Evolutionary conservation across 2,888 invertebrate species (phyloP), one percentile per base, ranked within the genome.

Genomic region (Calephelis perditalis): DNA sequence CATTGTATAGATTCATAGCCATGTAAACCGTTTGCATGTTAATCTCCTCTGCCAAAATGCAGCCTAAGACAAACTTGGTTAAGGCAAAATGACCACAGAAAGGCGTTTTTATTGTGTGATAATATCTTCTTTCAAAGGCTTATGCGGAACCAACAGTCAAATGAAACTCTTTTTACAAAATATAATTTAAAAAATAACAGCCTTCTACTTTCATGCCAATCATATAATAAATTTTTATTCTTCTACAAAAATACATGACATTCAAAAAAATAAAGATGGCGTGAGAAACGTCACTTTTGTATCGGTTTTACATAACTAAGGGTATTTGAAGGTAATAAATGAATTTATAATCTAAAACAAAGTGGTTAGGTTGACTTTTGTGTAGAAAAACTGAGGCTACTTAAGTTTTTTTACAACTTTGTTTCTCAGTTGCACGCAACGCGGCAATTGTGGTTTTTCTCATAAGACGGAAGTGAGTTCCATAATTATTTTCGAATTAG

Each of bases 401-500:
- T 71, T 70, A 73, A 71, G 73, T 74, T 78, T 77, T 76, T 74
- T 69, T 73, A 65, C 68, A 63, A 76, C 78, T 84, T 84, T 83
- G 84, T 85, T 82, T 81, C 75, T 74, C 68, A 69, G 71, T 68
- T 66, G 74, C 87, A 88, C 88, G 88, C 88, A 80, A 87, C 73
- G 54, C 55, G 67, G 80, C 82, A 80, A 86, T 87, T 86, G 84
- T 73, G 76, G 79, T 84, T 84, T 84, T 83, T 82, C 81, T 73
- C 72, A 72, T 63, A 65, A 79, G 78, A 73, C 85, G 87, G 88
- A 87, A 87, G 86, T 79, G 72, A 70, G 62, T 68, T 65, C 69
- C 74, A 73, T 81, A 84, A 87, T 88, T 88, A 88, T 87, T 76
- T 87, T 82, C 82, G 77, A 82, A 88, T 88, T 87, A 87, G 82